Base-by-base conservation (phyloP, 1,140 invertebrate genomes). In the Lordiphosa clarofinis region DNA sequence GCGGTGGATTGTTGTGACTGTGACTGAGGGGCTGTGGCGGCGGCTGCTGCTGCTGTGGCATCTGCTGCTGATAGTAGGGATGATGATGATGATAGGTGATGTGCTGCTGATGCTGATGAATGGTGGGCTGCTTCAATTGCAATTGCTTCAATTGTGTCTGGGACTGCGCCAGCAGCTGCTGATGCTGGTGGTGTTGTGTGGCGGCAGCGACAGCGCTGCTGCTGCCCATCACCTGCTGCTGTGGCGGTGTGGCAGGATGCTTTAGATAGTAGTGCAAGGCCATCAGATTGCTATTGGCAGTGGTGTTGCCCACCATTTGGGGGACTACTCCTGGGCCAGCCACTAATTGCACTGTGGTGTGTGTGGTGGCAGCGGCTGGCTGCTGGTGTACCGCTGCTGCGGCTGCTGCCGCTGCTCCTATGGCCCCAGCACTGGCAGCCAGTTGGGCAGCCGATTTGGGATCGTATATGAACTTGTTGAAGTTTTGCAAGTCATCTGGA, bases 261-360 rank as follows among this genome's bases (percentile, higher is more conserved):
- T 88, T 88, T 11, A 88, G 61, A 68, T 88, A 88, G 56, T 88
- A 88, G n/a, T 88, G 87, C 44, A 88, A 54, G 4, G 87, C 82
- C 87, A 88, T 88, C 36, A 88, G 49, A 48, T 84, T 76, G 21
- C 68, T 72, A 24, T 81, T 81, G 13, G 71, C 61, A 62, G 71
- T 63, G 57, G 61, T 12, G 50, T 56, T 40, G 53, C 40, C 24
- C 0, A 28, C 24, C 24, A 28, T 28, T 1, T 64, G 60, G 13
- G 68, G 67, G 19, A 19, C 19, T 33, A 86, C 50, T 1, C 60
- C 49, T 6, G 54, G 19, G 28, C 60, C 44, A 24, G 60, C 43
- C 15, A 82, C 68, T n/a, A 86, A 47, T 42, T 86, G 79, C 13
- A 81, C 66, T 44, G 65, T 28, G 24, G 24, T 28, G 24, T 28